Conservation (phyloP, 2,888 invertebrate species). For the Mythimna albipuncta region DNA sequence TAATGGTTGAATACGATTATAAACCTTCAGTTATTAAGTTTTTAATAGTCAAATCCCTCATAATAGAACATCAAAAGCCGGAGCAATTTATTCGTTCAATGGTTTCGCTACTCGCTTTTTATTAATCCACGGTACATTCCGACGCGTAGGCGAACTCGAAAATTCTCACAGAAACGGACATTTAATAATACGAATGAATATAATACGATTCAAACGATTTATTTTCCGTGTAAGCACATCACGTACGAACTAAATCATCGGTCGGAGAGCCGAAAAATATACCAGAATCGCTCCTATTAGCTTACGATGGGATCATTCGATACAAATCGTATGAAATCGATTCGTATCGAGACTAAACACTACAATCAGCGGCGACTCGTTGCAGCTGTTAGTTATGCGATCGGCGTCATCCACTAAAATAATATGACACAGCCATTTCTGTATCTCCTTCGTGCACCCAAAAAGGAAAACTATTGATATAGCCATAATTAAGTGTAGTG, state of each 20-base stretch:
- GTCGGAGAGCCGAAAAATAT: constrained; percentile 86
- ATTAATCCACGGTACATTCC: constrained; percentile 75
- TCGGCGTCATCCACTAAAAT: constrained; percentile 90
- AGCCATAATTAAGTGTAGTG: constrained; percentile 81
- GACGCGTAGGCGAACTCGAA: constrained; percentile 81
- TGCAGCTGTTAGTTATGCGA: constrained; percentile 88
- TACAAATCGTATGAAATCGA: constrained; percentile 88
- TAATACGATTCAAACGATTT: constrained; percentile 88
- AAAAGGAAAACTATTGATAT: constrained; percentile 84
- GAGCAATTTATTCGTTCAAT: constrained; percentile 63
- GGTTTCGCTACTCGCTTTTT: constrained; percentile 67
- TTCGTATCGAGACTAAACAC: constrained; percentile 88
- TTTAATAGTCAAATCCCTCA: constrained; percentile 52
- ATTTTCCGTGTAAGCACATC: constrained; percentile 88
- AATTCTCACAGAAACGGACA: constrained; percentile 88
- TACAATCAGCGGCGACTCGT: constrained; percentile 84
- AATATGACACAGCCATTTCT: constrained; percentile 90
- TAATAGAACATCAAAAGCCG: constrained; percentile 46
- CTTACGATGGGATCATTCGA: constrained; percentile 85
- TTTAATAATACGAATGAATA: constrained; percentile 88
- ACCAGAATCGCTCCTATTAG: constrained; percentile 87
- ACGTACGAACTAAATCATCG: constrained; percentile 88
- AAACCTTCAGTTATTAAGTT: constrained; percentile 49
- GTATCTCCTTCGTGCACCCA: constrained; percentile 82
- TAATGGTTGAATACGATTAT: constrained; percentile 33